Evolutionary conservation across 2,113 vertebrate genomes (phyloP).

Genomic region (Hemichromis elongatus): DNA sequence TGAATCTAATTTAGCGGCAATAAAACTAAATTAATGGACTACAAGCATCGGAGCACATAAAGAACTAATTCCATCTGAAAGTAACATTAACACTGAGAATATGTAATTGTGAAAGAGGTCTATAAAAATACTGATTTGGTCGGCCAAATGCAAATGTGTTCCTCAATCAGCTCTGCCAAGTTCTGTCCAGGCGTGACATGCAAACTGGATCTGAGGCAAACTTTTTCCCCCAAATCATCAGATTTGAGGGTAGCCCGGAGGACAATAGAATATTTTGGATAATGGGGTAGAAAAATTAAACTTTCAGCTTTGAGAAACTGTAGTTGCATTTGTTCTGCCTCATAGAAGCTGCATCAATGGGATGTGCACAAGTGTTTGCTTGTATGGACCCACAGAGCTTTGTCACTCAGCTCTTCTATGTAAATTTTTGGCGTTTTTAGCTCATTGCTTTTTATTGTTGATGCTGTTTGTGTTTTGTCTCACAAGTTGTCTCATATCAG

Average conservation of each 20-base stretch:
- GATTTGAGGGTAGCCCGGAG: background rate
- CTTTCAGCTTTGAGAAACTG: background rate
- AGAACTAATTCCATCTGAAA: constrained; percentile 73
- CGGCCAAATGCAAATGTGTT: constrained; percentile 68
- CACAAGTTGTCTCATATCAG: background rate
- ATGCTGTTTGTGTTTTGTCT: background rate
- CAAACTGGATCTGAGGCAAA: constrained; percentile 26
- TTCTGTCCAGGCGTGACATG: constrained; percentile 52
- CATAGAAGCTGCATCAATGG: background rate
- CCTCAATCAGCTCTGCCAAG: constrained; percentile 55
- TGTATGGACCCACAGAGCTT: background rate
- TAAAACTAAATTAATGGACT: constrained; percentile 81
- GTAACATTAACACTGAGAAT: constrained; percentile 73
- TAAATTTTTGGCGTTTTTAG: background rate
- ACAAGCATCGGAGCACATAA: constrained; percentile 73
- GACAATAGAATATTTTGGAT: constrained; percentile 8
- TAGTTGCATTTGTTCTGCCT: background rate
- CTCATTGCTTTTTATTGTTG: background rate
- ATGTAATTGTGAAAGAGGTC: constrained; percentile 70
- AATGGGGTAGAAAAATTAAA: constrained; percentile 10
- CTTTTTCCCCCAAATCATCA: constrained; percentile 25
- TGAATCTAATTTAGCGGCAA: constrained; percentile 78
- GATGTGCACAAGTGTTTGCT: background rate
- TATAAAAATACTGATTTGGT: constrained; percentile 76
- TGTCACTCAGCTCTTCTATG: background rate